These are phyloP conservation scores for Lepisosteus osseus DNA, from an alignment of 2,113 vertebrate genomes.

Conservation along the genomic window DNA sequence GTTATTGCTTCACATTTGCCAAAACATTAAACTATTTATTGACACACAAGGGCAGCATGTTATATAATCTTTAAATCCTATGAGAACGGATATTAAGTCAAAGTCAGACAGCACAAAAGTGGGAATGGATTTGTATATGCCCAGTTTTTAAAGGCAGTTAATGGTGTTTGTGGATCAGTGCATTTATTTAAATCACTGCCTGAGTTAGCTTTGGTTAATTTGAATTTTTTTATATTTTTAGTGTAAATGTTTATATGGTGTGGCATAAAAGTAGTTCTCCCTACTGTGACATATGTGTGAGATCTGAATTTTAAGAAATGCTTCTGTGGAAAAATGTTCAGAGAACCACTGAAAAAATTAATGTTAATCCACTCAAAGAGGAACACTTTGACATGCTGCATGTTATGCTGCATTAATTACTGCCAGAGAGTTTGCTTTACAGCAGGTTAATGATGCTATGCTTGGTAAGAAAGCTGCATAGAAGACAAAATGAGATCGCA, in stretches of 20 bases:
- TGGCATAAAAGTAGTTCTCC: no score
- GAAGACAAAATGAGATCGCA: background rate
- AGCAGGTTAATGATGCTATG: constrained; percentile 25
- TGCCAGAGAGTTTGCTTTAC: constrained; percentile 38
- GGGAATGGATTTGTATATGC: no score
- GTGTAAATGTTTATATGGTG: no score
- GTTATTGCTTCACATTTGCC: no score
- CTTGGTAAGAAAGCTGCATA: background rate
- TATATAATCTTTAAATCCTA: no score
- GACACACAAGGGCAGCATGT: no score
- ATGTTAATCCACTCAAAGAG: constrained; percentile 22
- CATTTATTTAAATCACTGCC: no score
- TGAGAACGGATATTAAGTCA: no score
- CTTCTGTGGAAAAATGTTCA: constrained; percentile 14
- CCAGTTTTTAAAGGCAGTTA: no score
- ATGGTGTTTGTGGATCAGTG: no score
- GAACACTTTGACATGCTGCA: constrained; percentile 9
- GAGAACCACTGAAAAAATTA: constrained; percentile 1
- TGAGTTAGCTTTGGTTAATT: background rate
- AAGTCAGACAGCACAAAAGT: no score
- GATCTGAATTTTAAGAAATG: background rate
- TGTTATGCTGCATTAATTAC: constrained; percentile 16
- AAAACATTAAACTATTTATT: no score
- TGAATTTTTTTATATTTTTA: background rate
- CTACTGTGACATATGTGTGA: constrained; percentile 1